phyloP scores from a whole-genome alignment of 2,113 vertebrate species.

The Lasiurus cinereus region DNA sequence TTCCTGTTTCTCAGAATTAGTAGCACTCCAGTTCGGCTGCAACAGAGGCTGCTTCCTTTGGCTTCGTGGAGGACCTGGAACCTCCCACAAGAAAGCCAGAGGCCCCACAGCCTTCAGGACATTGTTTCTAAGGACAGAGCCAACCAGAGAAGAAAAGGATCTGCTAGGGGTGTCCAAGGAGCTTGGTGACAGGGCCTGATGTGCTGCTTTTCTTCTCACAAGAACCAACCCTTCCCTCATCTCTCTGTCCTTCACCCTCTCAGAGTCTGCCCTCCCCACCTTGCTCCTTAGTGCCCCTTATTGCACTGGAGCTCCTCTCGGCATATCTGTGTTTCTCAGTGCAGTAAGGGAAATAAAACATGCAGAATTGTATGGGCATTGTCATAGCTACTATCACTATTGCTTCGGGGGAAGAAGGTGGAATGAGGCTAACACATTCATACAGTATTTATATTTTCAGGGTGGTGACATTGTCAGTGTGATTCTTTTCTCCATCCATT shows the following conservation, averaged over 20 bases:
- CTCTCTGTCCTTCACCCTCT: neutral
- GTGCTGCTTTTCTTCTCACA: conserved; percentile 45
- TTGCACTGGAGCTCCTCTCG: neutral
- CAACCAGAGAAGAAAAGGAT: neutral
- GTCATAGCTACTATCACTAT: conserved; percentile 3
- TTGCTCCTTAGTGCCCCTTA: neutral
- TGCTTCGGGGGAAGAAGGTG: neutral
- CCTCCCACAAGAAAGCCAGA: neutral
- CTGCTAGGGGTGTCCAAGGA: neutral
- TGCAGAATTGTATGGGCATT: neutral
- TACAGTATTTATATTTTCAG: neutral
- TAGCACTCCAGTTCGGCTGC: neutral
- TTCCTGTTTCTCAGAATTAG: neutral
- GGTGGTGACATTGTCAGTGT: neutral
- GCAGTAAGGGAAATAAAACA: neutral
- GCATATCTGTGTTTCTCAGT: neutral
- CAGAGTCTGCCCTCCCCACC: neutral
- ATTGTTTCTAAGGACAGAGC: conserved; percentile 35
- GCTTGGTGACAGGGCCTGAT: neutral
- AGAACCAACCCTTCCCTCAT: neutral
- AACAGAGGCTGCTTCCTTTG: neutral
- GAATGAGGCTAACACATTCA: neutral
- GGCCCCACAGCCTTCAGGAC: neutral
- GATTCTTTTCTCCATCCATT: neutral
- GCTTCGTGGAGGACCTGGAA: neutral